These are phyloP conservation scores for Antheraea pernyi DNA, from an alignment of 1,140 invertebrate genomes.

Conservation along the genomic window DNA sequence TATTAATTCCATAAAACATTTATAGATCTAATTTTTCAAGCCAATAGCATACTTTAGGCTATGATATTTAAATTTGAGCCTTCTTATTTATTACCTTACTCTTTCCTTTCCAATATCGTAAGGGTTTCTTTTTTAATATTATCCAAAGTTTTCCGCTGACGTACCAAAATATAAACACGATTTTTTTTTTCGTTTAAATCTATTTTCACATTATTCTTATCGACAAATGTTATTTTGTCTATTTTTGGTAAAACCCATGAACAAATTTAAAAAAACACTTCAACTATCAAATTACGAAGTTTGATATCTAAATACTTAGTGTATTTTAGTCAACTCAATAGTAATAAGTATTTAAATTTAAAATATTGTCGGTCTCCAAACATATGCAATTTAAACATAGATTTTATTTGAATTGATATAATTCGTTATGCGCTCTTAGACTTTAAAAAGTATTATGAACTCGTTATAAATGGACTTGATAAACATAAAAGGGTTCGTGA, in stretches of 20 bases:
- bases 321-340: no score
- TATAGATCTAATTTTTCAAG: conserved; percentile 15
- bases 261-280: no score
- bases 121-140: not conserved
- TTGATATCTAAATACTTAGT: no score
- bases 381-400: no score
- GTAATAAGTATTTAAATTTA: no score
- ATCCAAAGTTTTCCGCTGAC: not conserved
- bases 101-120: not conserved
- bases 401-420: no score
- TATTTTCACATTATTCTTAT: not conserved
- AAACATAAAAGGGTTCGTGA: no score
- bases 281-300: no score
- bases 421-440: no score
- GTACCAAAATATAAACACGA: not conserved
- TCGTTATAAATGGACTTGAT: no score
- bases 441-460: no score
- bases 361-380: no score
- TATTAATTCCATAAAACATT: conserved; percentile 12
- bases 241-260: not conserved
- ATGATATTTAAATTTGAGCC: conserved; percentile 23
- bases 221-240: not conserved
- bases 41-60: conserved; percentile 15
- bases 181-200: not conserved
- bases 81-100: conserved; percentile 10